phyloP scores from a whole-genome alignment of 2,888 invertebrate species.

The Tachina lurida region DNA sequence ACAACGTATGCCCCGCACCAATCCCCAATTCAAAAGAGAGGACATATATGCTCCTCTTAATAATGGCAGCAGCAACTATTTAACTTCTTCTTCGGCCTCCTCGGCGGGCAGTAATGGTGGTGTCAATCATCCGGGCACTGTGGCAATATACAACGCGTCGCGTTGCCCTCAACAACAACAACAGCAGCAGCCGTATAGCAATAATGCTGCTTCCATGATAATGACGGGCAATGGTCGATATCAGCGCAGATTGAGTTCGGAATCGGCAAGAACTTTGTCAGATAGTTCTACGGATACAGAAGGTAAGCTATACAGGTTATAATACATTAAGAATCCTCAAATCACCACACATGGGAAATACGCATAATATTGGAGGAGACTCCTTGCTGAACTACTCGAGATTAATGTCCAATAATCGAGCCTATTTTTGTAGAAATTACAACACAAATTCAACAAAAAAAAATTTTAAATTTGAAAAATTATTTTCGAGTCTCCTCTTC shows the following conservation, averaged over 20 bases:
- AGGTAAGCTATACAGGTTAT: conserved; percentile 74
- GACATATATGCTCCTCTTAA: conserved; percentile 79
- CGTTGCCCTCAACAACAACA: conserved; percentile 61
- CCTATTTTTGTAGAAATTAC: too few species aligned
- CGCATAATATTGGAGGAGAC: background rate
- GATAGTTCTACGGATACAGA: conserved; percentile 88
- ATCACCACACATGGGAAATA: background rate
- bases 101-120: conserved; percentile 68
- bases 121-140: conserved; percentile 71
- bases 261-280: conserved; percentile 88
- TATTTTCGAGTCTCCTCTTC: too few species aligned
- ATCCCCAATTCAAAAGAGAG: conserved; percentile 84
- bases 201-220: conserved; percentile 52
- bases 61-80: conserved; percentile 70
- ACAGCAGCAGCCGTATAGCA: conserved; percentile 57
- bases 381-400: too few species aligned
- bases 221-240: conserved; percentile 74
- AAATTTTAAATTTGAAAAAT: too few species aligned
- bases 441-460: too few species aligned
- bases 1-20: conserved; percentile 85
- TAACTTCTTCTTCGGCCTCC: conserved; percentile 71
- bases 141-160: conserved; percentile 73
- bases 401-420: too few species aligned
- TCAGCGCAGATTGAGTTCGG: conserved; percentile 87
- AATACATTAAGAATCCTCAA: background rate